Evolutionary conservation across 2,113 vertebrate genomes (phyloP).

Genomic region (Halichoeres trimaculatus): DNA sequence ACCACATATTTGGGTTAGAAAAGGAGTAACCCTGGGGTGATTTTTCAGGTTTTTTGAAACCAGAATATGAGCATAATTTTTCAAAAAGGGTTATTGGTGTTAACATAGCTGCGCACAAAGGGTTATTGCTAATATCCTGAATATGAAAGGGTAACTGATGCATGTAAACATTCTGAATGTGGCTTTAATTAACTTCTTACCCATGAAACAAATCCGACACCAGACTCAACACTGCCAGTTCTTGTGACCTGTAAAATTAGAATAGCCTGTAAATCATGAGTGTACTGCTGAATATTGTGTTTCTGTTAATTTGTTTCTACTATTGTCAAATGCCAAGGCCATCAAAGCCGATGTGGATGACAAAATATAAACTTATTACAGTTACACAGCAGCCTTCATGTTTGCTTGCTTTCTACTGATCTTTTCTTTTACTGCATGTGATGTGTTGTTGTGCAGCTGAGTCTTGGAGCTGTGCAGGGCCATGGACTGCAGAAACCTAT

Average conservation of each 20-base stretch:
- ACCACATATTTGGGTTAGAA: no score
- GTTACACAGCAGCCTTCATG: not conserved
- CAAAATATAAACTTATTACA: not conserved
- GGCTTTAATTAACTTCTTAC: not conserved
- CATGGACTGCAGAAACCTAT: conserved; percentile 85
- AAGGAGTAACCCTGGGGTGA: no score
- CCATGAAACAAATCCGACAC: not conserved
- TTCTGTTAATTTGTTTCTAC: not conserved
- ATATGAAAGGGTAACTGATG: no score
- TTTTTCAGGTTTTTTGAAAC: no score
- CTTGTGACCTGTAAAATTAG: not conserved
- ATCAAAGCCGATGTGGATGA: not conserved
- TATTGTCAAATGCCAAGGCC: not conserved
- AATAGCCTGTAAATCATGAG: not conserved
- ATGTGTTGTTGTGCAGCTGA: conserved; percentile 85
- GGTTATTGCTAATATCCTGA: no score
- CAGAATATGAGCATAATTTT: no score
- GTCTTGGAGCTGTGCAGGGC: conserved; percentile 89
- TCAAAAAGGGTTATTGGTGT: no score
- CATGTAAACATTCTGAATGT: no score
- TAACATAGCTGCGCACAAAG: no score
- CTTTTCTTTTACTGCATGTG: not conserved
- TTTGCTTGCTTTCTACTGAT: not conserved
- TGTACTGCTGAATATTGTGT: not conserved
- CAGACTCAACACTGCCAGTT: not conserved